Evolutionary conservation across 30 jellyfish, hydroid and myxozoan genomes (phyloP).

Genomic region (Aurelia sp.): DNA sequence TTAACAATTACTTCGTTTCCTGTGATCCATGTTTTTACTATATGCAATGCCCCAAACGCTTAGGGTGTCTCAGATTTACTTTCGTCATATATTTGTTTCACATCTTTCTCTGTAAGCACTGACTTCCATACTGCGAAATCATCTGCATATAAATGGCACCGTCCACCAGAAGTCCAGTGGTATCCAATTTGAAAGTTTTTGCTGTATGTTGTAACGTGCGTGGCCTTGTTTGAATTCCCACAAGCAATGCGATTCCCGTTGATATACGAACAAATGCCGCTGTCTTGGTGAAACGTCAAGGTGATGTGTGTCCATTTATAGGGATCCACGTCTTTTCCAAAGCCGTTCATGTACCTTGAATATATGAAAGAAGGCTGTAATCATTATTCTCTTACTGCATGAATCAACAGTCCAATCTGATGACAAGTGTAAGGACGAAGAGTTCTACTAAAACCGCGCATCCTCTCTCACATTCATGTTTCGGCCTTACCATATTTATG

Average conservation of each 20-base stretch:
- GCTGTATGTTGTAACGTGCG: neutral
- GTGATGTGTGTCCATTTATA: neutral
- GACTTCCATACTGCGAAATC: conserved; percentile 14
- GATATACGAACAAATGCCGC: neutral
- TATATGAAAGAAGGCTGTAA: too few relatives aligned
- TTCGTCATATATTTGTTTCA: neutral
- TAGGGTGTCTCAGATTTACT: neutral
- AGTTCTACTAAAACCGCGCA: too few relatives aligned
- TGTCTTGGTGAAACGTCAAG: neutral
- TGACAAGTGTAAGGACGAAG: too few relatives aligned
- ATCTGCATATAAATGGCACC: conserved; percentile 3
- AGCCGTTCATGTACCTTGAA: neutral
- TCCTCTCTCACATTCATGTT: too few relatives aligned
- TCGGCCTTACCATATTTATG: too few relatives aligned
- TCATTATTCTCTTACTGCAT: too few relatives aligned
- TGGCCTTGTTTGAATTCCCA: neutral
- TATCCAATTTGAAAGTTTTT: neutral
- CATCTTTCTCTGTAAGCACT: neutral
- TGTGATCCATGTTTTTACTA: too few relatives aligned
- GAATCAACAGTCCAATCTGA: too few relatives aligned
- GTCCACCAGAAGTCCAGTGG: neutral
- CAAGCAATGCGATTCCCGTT: conserved; percentile 5
- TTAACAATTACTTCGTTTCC: too few relatives aligned
- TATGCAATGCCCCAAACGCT: too few relatives aligned
- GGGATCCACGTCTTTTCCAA: neutral